Base-by-base conservation (phyloP, 2,797 vertebrate genomes). In the Crocidura indochinensis region DNA sequence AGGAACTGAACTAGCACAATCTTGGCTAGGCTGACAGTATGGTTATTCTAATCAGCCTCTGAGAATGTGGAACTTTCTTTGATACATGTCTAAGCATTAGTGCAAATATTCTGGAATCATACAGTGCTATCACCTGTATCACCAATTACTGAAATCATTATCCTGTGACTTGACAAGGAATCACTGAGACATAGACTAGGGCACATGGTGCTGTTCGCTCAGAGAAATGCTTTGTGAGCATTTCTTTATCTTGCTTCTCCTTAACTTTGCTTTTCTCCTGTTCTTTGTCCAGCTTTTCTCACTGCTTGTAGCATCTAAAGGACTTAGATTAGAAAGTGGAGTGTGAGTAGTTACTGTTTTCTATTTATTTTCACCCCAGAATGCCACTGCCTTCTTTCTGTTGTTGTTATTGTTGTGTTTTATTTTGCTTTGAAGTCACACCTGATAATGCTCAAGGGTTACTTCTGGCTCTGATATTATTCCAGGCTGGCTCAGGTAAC, bases 231-330 rank as follows among this genome's bases (percentile, higher is more conserved):
- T 46, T 46, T 22, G 22, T 68, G 31, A 44, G 14, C 46, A 12
- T 4, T 29, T 22, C 4, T 68, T 64, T 80, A 29, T 90, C 56
- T 68, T 67, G 12, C 24, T 90, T 49, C 38, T 10, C 27, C 67
- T 4, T 29, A 6, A 10, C 24, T 74, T 92, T 46, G 31, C n/a
- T 68, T 53, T 19, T 12, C 1, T 56, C 49, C 81, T 83, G 44
- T 31, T 80, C 29, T 84, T 69, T 84, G 71, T 31, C 27, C 44
- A 72, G 11, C 22, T 68, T 0, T 67, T 64, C 60, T 73, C 51
- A 84, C 49, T 73, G 74, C 92, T 60, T 78, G 14, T 1, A 68
- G 79, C 24, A 62, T 62, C 27, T 64, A 20, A 88, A 81, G 38
- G 60, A 60, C 27, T 38, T 75, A 46, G 19, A 46, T 79, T 79